Conservation (phyloP, 2,113 vertebrate genomes). For the Platysteira castanea region DNA sequence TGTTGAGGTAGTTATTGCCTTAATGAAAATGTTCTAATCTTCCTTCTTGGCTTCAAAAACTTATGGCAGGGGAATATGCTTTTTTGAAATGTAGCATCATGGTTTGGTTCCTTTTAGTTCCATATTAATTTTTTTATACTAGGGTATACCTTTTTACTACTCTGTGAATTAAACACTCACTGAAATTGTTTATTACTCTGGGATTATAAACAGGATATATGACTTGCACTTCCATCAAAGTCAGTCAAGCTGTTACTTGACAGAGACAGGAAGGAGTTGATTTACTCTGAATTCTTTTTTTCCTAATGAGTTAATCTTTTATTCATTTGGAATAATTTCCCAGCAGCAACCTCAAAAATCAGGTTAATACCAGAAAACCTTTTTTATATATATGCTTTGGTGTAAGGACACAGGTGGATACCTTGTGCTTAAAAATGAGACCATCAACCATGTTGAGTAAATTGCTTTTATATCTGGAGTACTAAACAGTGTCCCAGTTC, state of each 20-base stretch:
- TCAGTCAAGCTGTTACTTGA: not conserved
- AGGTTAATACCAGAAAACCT: not conserved
- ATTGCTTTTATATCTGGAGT: not conserved
- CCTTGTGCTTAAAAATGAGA: not conserved
- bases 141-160: not conserved
- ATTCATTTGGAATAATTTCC: not conserved
- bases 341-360: not conserved
- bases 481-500: not conserved
- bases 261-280: not conserved
- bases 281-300: not conserved
- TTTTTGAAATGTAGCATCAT: not conserved
- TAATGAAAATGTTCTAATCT: not conserved
- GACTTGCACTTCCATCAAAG: not conserved
- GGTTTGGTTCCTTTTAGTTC: not conserved
- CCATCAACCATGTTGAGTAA: not conserved
- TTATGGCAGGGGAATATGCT: not conserved
- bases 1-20: not conserved
- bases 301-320: not conserved
- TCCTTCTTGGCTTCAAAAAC: not conserved
- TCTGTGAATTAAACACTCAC: not conserved
- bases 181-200: not conserved
- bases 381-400: rapidly evolving
- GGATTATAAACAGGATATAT: not conserved
- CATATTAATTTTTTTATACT: not conserved
- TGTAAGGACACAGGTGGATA: not conserved